These are phyloP conservation scores for Hiodon alosoides DNA, from an alignment of 2,113 vertebrate genomes.

Conservation along the genomic window DNA sequence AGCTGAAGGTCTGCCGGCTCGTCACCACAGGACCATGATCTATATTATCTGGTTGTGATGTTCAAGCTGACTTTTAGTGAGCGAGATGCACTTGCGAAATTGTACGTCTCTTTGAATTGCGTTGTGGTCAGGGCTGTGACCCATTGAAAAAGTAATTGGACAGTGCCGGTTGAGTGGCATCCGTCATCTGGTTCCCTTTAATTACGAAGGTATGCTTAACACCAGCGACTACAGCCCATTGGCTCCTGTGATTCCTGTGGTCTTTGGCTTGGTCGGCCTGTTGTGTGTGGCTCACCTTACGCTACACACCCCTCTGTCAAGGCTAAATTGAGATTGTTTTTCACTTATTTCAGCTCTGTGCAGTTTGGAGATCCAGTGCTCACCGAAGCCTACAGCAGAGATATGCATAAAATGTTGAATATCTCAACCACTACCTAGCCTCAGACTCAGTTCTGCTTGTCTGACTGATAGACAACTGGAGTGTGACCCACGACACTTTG, in stretches of 20 bases:
- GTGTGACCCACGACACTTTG: constrained; percentile 80
- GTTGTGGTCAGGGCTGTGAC: constrained; percentile 12
- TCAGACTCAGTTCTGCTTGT: constrained; percentile 99
- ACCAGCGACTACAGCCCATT: not conserved
- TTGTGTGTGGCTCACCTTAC: constrained; percentile 1
- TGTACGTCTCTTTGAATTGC: not conserved
- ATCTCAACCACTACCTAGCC: constrained; percentile 93
- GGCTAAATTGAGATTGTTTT: constrained; percentile 70
- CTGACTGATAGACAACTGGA: constrained; percentile 99
- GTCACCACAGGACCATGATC: not conserved
- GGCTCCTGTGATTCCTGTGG: constrained; percentile 13
- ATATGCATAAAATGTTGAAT: constrained; percentile 86
- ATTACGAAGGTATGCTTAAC: not conserved
- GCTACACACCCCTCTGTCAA: constrained; percentile 19
- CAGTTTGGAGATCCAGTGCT: constrained; percentile 78
- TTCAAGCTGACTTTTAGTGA: not conserved
- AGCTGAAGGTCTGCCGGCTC: no score
- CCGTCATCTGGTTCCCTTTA: constrained; percentile 32
- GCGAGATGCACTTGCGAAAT: not conserved
- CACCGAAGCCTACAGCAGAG: constrained; percentile 96
- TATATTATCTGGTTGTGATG: not conserved
- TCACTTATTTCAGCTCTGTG: constrained; percentile 75
- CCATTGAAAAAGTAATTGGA: constrained; percentile 1
- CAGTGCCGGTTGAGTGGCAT: not conserved
- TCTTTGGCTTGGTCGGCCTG: not conserved